Percentiles rank a stretch among this genome's conserved stretches.
Conservation (phyloP, 1,140 invertebrate species). For the Neodiprion lecontei region DNA sequence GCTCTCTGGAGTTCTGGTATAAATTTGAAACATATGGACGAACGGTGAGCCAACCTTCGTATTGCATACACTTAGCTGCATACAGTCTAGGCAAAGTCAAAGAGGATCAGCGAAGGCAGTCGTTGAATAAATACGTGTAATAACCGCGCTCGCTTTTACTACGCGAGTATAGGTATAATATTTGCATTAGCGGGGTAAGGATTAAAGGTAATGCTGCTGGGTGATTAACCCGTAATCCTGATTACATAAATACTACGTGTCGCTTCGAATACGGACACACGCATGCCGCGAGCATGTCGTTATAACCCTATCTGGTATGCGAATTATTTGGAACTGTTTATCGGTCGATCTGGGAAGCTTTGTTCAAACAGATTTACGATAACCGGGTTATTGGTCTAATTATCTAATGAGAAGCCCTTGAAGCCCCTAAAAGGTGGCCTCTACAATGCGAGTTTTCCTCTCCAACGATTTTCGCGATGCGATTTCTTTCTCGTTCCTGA, state of each 20-base stretch:
- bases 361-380: neutral
- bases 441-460: too few relatives aligned
- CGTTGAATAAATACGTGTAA: neutral
- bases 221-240: constrained; percentile 3
- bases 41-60: too few relatives aligned
- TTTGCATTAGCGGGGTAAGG: neutral
- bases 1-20: too few relatives aligned
- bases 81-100: neutral
- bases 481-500: too few relatives aligned
- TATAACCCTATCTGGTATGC: neutral
- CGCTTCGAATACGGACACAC: neutral
- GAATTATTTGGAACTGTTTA: neutral
- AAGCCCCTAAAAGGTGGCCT: too few relatives aligned
- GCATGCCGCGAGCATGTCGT: neutral
- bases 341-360: too few relatives aligned
- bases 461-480: too few relatives aligned
- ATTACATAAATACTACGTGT: neutral
- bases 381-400: neutral
- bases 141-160: too few relatives aligned
- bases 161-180: neutral
- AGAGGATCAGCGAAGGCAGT: neutral
- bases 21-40: too few relatives aligned
- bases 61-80: too few relatives aligned
- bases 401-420: neutral
- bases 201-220: neutral